Conservation (phyloP, 2,113 vertebrate species). For the Scolopax mira region DNA sequence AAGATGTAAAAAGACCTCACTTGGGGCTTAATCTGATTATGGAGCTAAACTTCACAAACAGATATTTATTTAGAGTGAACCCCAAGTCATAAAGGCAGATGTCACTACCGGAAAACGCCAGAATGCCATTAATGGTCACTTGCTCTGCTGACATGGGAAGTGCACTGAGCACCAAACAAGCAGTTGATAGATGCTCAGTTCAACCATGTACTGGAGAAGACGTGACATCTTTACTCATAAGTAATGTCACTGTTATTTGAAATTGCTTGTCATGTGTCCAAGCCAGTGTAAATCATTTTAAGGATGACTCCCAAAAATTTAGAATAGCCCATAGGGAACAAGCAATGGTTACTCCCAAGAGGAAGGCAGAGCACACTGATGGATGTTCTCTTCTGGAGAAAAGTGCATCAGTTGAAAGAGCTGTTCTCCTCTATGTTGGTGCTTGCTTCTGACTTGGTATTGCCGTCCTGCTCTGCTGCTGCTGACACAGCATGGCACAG, state of each 20-base stretch:
- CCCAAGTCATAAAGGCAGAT: not conserved
- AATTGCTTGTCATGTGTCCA: not conserved
- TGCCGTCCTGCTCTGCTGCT: not conserved
- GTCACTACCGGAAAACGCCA: not conserved
- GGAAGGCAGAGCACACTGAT: not conserved
- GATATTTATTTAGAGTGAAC: not conserved
- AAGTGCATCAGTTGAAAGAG: not conserved
- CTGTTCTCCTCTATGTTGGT: not conserved
- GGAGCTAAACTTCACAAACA: not conserved
- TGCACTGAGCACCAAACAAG: not conserved
- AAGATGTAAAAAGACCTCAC: not conserved
- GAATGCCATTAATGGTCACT: not conserved
- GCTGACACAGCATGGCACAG: accelerated
- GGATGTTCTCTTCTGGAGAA: not conserved
- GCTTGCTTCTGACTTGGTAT: not conserved
- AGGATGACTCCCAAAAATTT: not conserved
- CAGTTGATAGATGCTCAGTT: not conserved
- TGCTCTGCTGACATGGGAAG: not conserved
- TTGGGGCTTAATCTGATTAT: not conserved
- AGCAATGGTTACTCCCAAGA: not conserved
- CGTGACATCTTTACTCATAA: not conserved
- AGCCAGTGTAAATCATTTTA: not conserved
- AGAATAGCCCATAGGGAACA: not conserved
- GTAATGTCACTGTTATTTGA: not conserved
- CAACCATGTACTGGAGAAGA: not conserved